Base-by-base conservation (phyloP, 1,140 invertebrate genomes). In the Trichogramma pretiosum region DNA sequence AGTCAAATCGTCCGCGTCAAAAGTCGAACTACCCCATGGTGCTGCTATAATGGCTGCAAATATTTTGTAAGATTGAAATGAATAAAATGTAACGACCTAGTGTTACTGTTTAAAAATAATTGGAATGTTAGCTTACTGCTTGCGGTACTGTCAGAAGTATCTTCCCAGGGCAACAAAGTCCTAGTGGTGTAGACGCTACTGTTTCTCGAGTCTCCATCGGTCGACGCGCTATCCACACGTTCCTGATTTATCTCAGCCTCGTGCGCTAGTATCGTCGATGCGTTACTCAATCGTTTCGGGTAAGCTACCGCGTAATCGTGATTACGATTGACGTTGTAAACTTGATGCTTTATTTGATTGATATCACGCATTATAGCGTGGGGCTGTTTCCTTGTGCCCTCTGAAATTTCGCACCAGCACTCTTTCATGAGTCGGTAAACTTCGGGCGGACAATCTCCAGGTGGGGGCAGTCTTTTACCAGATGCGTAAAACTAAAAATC, bases 361-460 rank as follows among this genome's bases (percentile, higher is more conserved):
- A 89, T 80, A 69, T 90, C 86, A 69, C 87, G 75, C 77, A 87
- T 83, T 52, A 89, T 81, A 33, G 80, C 80, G 65, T 90, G 87
- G 34, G 87, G 84, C 53, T 82, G 78, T 63, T 85, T 86, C 11
- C 84, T 68, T 16, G 70, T 67, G 22, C 81, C 76, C 3, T 82
- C 81, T n/a, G n/a, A n/a, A 57, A 87, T 79, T 17, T 78, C 63
- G 46, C 81, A 76, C 95, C 95, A 99, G 58, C 93, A 93, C 56
- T 89, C 83, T 14, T 74, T 66, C 78, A 98, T 93, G 17, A 97
- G 72, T 50, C 77, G 72, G 65, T 87, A 93, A 37, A 98, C 83
- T 58, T 88, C 85, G 3, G 67, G 50, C 14, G 91, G 88, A 66
- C 92, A 96, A 8, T 73, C 73, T 52, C 73, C 68, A 7, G 93